These are phyloP conservation scores for Podabrus alpinus DNA, from an alignment of 2,888 invertebrate species.

Conservation along the genomic window DNA sequence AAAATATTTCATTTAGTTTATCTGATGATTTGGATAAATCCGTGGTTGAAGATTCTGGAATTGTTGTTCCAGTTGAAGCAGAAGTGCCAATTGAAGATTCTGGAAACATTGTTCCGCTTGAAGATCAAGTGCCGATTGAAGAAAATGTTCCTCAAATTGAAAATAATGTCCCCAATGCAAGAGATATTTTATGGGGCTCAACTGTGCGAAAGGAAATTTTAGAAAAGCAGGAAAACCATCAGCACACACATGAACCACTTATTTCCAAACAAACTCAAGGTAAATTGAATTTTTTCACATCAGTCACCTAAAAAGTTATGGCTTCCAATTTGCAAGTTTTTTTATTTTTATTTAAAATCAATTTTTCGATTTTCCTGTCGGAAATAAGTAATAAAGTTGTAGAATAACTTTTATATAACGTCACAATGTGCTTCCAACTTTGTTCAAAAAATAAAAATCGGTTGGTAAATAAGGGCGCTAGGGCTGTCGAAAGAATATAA, in stretches of 20 bases:
- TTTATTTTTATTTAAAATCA: neutral
- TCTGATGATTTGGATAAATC: neutral
- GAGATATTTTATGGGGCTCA: conserved; percentile 18
- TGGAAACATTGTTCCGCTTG: neutral
- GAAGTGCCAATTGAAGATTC: neutral
- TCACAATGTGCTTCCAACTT: too few species aligned
- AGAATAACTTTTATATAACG: too few species aligned
- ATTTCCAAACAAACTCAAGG: conserved; percentile 9
- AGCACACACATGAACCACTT: conserved; percentile 12
- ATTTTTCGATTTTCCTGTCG: neutral
- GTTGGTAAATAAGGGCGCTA: too few species aligned
- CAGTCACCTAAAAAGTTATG: neutral
- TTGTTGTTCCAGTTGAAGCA: neutral
- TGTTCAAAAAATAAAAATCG: too few species aligned
- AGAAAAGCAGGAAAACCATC: conserved; percentile 11
- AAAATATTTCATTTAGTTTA: neutral
- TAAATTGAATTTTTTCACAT: conserved; percentile 7
- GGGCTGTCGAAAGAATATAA: too few species aligned
- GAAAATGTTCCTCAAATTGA: neutral
- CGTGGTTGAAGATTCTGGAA: neutral
- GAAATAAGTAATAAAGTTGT: too few species aligned
- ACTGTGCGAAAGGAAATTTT: conserved; percentile 12
- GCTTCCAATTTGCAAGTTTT: neutral
- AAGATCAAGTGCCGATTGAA: neutral
- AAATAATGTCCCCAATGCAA: conserved; percentile 9